Conservation (phyloP, 37 sponge, comb jelly and placozoan species). For the Axinella damicornis region DNA sequence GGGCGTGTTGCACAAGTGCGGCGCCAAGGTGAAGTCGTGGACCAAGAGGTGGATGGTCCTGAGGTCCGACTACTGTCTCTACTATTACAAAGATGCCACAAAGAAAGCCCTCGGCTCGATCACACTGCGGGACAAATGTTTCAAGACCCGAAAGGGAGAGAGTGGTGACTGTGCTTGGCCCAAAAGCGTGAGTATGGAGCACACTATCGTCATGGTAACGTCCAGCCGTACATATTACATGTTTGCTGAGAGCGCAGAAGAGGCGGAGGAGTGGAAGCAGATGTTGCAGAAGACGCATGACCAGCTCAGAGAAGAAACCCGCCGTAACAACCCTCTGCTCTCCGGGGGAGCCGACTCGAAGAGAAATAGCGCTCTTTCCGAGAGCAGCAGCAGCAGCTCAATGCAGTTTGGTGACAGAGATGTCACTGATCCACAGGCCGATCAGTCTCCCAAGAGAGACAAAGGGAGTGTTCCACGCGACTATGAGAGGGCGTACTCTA, state of each 20-base stretch:
- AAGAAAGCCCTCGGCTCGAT: conserved; percentile 65
- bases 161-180: conserved; percentile 67
- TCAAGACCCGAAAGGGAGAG: conserved; percentile 48
- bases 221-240: conserved; percentile 49
- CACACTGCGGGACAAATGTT: conserved; percentile 45
- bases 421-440: too few relatives aligned
- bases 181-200: conserved; percentile 14
- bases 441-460: too few relatives aligned
- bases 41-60: conserved; percentile 73
- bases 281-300: conserved; percentile 23
- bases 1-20: conserved; percentile 64
- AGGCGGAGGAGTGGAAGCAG: conserved; percentile 67
- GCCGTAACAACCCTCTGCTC: too few relatives aligned
- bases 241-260: conserved; percentile 48
- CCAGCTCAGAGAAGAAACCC: background rate
- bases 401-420: too few relatives aligned
- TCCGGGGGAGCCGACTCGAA: too few relatives aligned
- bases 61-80: conserved; percentile 58
- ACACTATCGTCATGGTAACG: conserved; percentile 62
- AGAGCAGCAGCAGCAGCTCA: too few relatives aligned
- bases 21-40: conserved; percentile 78
- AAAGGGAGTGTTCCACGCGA: too few relatives aligned
- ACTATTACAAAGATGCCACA: conserved; percentile 73
- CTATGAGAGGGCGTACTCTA: too few relatives aligned
- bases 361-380: too few relatives aligned